Evolutionary conservation across 2,113 vertebrate genomes (phyloP).

Genomic region (Hydropotes inermis): DNA sequence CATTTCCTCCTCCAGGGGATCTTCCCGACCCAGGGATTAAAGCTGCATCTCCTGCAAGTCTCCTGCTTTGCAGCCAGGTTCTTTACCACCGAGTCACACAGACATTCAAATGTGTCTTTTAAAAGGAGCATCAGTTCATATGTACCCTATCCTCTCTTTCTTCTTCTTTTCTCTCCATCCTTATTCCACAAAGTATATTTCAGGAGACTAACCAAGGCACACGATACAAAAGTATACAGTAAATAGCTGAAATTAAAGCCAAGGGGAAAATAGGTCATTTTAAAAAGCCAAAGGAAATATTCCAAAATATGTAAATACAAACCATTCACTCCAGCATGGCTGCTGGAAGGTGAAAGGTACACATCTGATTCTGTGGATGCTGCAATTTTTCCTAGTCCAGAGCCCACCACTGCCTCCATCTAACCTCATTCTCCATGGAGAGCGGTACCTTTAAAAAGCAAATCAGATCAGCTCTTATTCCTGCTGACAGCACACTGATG

Average conservation of each 20-base stretch:
- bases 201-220: neutral
- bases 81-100: neutral
- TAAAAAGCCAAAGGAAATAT: neutral
- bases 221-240: neutral
- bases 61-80: neutral
- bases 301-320: neutral
- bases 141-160: neutral
- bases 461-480: neutral
- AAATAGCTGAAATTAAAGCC: neutral
- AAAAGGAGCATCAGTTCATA: neutral
- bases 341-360: neutral
- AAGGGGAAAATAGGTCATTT: neutral
- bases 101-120: neutral
- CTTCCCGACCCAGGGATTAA: neutral
- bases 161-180: neutral
- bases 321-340: neutral
- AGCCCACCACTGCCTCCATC: fast-evolving
- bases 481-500: fast-evolving
- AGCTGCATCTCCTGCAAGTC: neutral
- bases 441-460: too few relatives aligned
- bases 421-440: neutral
- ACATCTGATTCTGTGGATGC: neutral
- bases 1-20: neutral
- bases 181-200: neutral
- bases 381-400: fast-evolving